Percentiles rank a stretch among this genome's conserved stretches.
Conservation (phyloP, 2,113 vertebrate genomes). For the Polyodon spathula region DNA sequence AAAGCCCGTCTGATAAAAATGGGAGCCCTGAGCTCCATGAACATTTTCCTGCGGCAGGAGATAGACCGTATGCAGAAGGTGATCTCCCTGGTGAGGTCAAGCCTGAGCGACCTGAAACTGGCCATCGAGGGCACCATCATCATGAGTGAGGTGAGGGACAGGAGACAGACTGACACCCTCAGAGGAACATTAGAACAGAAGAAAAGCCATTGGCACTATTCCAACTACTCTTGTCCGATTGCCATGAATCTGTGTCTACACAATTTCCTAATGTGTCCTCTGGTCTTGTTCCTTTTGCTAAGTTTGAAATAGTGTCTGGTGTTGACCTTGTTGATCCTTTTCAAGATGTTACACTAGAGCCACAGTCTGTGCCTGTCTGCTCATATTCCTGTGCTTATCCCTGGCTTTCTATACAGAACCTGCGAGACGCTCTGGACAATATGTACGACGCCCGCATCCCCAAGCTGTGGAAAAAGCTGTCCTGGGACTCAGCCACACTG, state of each 20-base stretch:
- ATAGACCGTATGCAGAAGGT: slow-evolving; percentile 64
- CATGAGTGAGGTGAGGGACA: slow-evolving; percentile 61
- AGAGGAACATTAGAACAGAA: no score
- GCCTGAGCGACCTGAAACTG: slow-evolving; percentile 52
- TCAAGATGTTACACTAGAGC: no score
- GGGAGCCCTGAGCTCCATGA: slow-evolving; percentile 64
- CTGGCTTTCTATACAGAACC: slow-evolving; percentile 38
- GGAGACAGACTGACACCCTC: no score
- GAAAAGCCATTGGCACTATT: no score
- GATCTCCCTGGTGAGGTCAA: slow-evolving; percentile 47
- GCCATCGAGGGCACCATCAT: slow-evolving; percentile 66
- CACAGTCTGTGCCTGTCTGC: no score
- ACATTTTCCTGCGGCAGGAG: slow-evolving; percentile 67
- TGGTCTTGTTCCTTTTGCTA: background rate
- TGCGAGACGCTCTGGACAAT: slow-evolving; percentile 60
- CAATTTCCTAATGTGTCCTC: background rate
- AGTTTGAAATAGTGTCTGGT: no score
- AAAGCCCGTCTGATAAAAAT: slow-evolving; percentile 56
- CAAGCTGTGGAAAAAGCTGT: slow-evolving; percentile 55
- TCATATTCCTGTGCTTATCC: background rate
- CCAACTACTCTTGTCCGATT: no score
- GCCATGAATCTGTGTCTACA: no score
- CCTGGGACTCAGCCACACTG: slow-evolving; percentile 64
- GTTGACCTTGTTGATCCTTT: no score
- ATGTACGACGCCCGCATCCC: slow-evolving; percentile 63